Evolutionary conservation across 1,140 invertebrate genomes (phyloP).

Genomic region (Drosophila yakuba): DNA sequence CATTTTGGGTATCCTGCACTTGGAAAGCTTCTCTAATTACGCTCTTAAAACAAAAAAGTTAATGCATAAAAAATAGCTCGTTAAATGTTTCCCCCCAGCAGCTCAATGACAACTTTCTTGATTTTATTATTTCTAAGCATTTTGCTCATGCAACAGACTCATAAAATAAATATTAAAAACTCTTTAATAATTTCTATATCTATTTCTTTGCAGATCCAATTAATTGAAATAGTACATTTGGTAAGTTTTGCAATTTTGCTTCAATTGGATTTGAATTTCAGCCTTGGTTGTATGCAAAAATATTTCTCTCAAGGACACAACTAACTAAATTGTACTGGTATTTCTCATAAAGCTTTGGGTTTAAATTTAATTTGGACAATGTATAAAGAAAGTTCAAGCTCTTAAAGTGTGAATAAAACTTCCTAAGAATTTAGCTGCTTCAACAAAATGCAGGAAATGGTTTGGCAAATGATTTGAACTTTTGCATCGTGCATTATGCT

Average conservation of each 20-base stretch:
- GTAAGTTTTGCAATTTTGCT: slow-evolving; percentile 35
- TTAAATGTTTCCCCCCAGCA: slow-evolving; percentile 43
- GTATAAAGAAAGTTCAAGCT: not conserved
- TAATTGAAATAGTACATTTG: slow-evolving; percentile 41
- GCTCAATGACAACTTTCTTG: slow-evolving; percentile 19
- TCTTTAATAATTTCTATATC: slow-evolving; percentile 27
- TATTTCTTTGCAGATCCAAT: slow-evolving; percentile 48
- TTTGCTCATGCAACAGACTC: slow-evolving; percentile 29
- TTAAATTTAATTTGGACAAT: not conserved
- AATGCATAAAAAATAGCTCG: slow-evolving; percentile 58
- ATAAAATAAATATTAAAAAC: not conserved
- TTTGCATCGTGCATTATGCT: slow-evolving; percentile 17
- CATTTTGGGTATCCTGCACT: slow-evolving; percentile 34
- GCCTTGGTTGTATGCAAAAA: not conserved
- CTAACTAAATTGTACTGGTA: not conserved
- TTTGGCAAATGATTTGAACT: slow-evolving; percentile 26
- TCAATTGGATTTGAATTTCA: too few relatives aligned
- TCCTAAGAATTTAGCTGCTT: slow-evolving; percentile 9
- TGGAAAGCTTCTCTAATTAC: slow-evolving; percentile 58
- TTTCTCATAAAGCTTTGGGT: not conserved
- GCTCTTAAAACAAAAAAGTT: slow-evolving; percentile 51
- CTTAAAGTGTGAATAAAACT: slow-evolving; percentile 3
- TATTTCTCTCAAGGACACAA: not conserved
- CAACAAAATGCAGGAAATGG: slow-evolving; percentile 14
- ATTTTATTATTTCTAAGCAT: slow-evolving; percentile 4